phyloP scores from a whole-genome alignment of 2,888 invertebrate species.

The Neoitamus cyanurus region DNA sequence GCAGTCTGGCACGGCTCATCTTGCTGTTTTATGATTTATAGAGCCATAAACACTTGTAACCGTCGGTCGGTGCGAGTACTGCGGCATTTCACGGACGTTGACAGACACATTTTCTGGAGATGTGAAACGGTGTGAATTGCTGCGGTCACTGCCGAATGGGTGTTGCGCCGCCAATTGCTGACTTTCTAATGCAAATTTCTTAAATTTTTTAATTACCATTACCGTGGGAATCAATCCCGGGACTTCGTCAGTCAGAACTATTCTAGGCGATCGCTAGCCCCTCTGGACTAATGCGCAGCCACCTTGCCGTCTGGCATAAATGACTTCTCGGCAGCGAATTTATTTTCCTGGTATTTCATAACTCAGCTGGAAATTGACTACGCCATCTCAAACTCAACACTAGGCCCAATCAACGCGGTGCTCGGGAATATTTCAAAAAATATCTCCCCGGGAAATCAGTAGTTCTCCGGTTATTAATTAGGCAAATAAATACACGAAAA shows the following conservation, averaged over 20 bases:
- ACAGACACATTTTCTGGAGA: slow-evolving; percentile 24
- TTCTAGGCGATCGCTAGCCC: background rate
- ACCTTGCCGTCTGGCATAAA: background rate
- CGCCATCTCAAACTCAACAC: background rate
- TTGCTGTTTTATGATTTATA: slow-evolving; percentile 25
- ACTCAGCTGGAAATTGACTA: background rate
- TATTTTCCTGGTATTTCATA: background rate
- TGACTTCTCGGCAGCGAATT: background rate
- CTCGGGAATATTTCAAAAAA: background rate
- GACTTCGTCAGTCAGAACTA: background rate
- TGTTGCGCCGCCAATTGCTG: background rate
- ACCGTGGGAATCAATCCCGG: slow-evolving; percentile 7
- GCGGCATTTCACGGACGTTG: slow-evolving; percentile 17
- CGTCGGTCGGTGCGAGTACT: slow-evolving; percentile 10
- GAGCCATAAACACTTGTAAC: slow-evolving; percentile 18
- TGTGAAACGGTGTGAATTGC: slow-evolving; percentile 12
- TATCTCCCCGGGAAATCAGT: slow-evolving; percentile 19
- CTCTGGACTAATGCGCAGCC: background rate
- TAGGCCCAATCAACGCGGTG: background rate
- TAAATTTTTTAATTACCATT: background rate
- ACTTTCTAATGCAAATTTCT: slow-evolving; percentile 38
- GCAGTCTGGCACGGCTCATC: background rate
- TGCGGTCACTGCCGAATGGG: background rate
- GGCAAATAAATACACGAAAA: slow-evolving; percentile 25
- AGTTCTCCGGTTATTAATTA: slow-evolving; percentile 35